Conservation (phyloP, 2,113 vertebrate species). For the Acanthisitta chloris region DNA sequence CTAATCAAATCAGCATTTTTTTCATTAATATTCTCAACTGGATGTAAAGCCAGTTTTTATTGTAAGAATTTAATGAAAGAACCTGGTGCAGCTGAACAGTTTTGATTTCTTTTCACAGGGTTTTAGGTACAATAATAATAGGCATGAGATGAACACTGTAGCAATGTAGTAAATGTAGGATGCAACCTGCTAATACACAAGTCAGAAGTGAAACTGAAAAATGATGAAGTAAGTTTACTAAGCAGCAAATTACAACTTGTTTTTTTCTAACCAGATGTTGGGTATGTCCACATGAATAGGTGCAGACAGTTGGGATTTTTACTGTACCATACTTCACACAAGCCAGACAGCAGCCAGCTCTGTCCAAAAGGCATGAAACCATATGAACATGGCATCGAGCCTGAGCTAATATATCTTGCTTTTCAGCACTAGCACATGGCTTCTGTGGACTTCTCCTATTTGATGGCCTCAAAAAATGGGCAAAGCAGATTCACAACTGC, state of each 20-base stretch:
- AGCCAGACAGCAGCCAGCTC: neutral
- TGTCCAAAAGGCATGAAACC: neutral
- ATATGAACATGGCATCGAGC: neutral
- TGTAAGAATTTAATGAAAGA: neutral
- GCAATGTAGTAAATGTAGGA: neutral
- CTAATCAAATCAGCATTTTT: neutral
- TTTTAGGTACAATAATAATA: neutral
- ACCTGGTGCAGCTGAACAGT: neutral
- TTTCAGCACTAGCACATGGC: conserved; percentile 21
- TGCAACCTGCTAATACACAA: neutral
- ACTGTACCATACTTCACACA: neutral
- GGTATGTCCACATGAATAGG: neutral
- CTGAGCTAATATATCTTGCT: neutral
- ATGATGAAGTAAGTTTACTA: neutral
- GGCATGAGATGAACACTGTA: neutral
- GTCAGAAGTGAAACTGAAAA: neutral
- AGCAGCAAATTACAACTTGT: neutral
- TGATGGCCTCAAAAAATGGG: neutral
- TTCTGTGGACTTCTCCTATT: conserved; percentile 8
- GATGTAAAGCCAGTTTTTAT: neutral
- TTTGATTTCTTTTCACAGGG: neutral
- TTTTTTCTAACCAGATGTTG: neutral
- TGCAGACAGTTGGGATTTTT: neutral
- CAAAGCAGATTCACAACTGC: neutral
- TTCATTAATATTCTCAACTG: neutral